Evolutionary conservation across 2,888 invertebrate genomes (phyloP), one percentile per base, ranked within the genome.

Genomic region (Epinotia demarniana): DNA sequence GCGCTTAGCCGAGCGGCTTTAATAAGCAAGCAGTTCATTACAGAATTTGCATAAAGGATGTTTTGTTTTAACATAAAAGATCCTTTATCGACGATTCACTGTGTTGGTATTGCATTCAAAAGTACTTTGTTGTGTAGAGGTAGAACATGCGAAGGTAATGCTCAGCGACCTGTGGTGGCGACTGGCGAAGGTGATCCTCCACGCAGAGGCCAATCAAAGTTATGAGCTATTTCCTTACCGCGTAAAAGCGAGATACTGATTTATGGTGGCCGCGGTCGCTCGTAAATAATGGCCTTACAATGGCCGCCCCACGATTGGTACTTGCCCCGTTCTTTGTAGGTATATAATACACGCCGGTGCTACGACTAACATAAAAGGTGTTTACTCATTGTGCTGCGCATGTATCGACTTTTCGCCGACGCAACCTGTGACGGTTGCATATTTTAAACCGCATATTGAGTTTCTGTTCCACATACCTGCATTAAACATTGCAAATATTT

Each of bases 161-260:
- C 39, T 43, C 55, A 61, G 23, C 55, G 70, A 67, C 71, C 46
- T 46, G 27, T 18, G 58, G 60, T 61, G 77, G 79, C 79, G 82
- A 83, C 53, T 61, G 77, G 79, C 79, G 82, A 83, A 87, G 86
- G 85, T 82, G 79, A 84, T 82, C 84, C 85, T 84, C 84, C 77
- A 80, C 80, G 80, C 85, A 83, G 80, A 83, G 85, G 80, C 85
- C 85, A 88, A 88, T 90, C 87, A 86, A 88, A 87, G 80, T 86
- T 88, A 89, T 86, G 86, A 86, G 83, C 86, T 84, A 87, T 90
- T 88, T 87, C 84, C 81, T 84, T 79, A 78, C 82, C 75, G 76
- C 83, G 85, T 86, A 85, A 84, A 87, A 82, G 82, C 79, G 79
- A 83, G 81, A 85, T 86, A 84, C 84, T 84, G 86, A 87, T 88